Base-by-base conservation (phyloP, 1,140 invertebrate species). In the Oncopodura yosiiana region DNA sequence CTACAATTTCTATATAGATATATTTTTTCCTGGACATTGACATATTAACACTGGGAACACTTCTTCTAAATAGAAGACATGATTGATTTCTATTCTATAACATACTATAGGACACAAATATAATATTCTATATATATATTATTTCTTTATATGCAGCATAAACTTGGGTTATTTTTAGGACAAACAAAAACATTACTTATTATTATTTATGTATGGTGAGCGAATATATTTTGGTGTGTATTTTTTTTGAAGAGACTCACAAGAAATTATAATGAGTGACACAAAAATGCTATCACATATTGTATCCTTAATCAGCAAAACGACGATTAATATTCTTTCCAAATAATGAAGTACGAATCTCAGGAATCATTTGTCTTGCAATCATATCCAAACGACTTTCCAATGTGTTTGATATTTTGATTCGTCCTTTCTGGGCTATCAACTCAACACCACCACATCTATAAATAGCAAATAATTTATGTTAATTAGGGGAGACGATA, bases 291-390 rank as follows among this genome's bases (percentile, higher is more conserved):
- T 11, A 49, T 9, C 12, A 9, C 3, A 14, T 49, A 16, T 23
- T 42, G 5, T 0, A n/a, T 16, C 16, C 51, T 68, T 94, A 98
- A 76, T 97, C 94, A 65, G 83, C 83, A 77, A 98, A 98, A 79
- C 90, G 93, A 67, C 94, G 83, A 77, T 96, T 97, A 34, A 84
- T 81, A 73, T 99, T 99, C 61, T 79, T 78, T 26, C 94, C 94
- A 73, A 97, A 98, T 44, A 98, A 75, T 24, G 89, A 86, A 45
- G 80, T 85, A 75, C 94, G 85, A 58, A 98, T 85, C 70, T 95
- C 84, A 6, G 95, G 94, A 66, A 96, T 73, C 71, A 96, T 78
- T 74, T 96, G 89, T 67, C 86, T 81, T 46, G 91, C 87, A 68
- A 99, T 92, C 69, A 97, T 77, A 65, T 95, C 91, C 70, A 98